These are phyloP conservation scores for Petrolisthes cinctipes DNA, from an alignment of 2,888 invertebrate genomes.

Conservation along the genomic window DNA sequence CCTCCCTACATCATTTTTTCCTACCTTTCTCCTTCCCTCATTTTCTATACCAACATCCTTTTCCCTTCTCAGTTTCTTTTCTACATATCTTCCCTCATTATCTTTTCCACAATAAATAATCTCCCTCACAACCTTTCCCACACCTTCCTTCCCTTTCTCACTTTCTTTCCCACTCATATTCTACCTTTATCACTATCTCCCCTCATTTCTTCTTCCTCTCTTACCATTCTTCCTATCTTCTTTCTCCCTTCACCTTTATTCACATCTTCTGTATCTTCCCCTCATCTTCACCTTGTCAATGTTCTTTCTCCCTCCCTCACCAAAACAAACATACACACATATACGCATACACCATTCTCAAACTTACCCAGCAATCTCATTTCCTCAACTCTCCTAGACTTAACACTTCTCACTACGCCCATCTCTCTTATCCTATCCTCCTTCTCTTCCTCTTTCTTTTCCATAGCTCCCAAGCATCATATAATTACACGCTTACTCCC, in stretches of 20 bases:
- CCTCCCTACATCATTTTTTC: not conserved
- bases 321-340: too few relatives aligned
- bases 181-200: not conserved
- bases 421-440: not conserved
- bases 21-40: not conserved
- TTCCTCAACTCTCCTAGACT: too few relatives aligned
- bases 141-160: not conserved
- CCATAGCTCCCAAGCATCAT: not conserved
- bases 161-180: not conserved
- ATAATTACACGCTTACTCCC: not conserved
- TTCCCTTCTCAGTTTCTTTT: not conserved
- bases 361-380: too few relatives aligned
- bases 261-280: not conserved
- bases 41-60: not conserved
- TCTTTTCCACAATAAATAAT: too few relatives aligned
- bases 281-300: not conserved
- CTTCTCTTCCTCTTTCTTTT: not conserved
- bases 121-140: not conserved
- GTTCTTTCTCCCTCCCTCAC: too few relatives aligned
- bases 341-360: too few relatives aligned
- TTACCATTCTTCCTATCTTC: not conserved
- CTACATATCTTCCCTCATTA: not conserved
- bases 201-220: not conserved
- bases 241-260: not conserved
- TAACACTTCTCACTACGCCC: too few relatives aligned